Evolutionary conservation across 2,888 invertebrate genomes (phyloP), one percentile per base, ranked within the genome.

Genomic region (Agrochola lychnidis): DNA sequence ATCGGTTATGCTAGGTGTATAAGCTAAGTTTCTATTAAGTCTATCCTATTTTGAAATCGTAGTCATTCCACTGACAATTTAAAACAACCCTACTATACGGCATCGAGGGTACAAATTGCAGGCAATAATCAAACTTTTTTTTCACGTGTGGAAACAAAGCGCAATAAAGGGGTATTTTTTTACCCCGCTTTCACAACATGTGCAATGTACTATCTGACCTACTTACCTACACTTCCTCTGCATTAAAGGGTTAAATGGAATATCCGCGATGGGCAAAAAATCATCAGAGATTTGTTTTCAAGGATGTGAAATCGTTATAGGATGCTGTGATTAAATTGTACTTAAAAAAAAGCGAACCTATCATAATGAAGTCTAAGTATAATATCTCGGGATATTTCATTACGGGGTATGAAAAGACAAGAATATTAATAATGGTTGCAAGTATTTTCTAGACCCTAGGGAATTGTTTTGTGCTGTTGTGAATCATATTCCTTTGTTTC

Each of bases 131-230:
- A 93, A 90, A 89, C 85, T 93, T 95, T 96, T 95, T 95, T 95
- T 94, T 92, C 87, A 75, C 82, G 86, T 86, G 83, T 91, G 92
- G 93, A 96, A 96, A 96, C 96, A 96, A 96, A 95, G 94, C 93
- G 92, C 90, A 93, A 92, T 93, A 91, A 89, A 84, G 93, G 96
- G 96, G 92, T 88, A 93, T 95, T 96, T 96, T 30, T 96, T 96
- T 95, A 92, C 89, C 89, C 78, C 92, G 95, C 96, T 96, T 96
- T 96, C 95, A 95, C 95, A 95, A 94, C 96, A 96, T 96, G 94
- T 96, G 96, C 96, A 95, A 95, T 95, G 94, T 93, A 91, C 92
- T 93, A 93, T 93, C 93, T 95, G 95, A 96, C 96, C 96, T 95
- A 96, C 96, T 95, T 96, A 92, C 92, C 91, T 92, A 96, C 94